Evolutionary conservation across 2,113 vertebrate species (phyloP).

Genomic region (Gobiocypris rarus): DNA sequence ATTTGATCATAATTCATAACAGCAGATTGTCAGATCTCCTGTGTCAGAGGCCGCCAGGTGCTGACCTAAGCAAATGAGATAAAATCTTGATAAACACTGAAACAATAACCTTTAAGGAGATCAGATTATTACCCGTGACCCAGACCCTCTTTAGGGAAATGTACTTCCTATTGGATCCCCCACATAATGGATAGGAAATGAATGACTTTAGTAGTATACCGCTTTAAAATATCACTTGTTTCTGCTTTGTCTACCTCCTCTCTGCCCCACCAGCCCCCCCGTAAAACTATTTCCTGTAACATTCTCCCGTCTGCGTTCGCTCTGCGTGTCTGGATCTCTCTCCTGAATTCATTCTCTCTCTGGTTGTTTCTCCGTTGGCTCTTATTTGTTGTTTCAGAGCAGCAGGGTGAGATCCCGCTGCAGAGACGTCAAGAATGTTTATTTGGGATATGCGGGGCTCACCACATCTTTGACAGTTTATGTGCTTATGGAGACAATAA

Average conservation of each 20-base stretch:
- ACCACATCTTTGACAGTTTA: conserved; percentile 61
- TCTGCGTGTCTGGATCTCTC: conserved; percentile 1
- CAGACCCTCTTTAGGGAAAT: conserved; percentile 56
- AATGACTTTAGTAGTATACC: conserved; percentile 18
- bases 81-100: conserved; percentile 68
- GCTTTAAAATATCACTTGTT: conserved; percentile 27
- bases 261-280: conserved; percentile 18
- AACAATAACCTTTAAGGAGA: conserved; percentile 60
- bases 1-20: conserved; percentile 44
- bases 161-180: conserved; percentile 54
- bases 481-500: conserved; percentile 56
- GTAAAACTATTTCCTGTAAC: conserved; percentile 12
- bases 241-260: conserved; percentile 42
- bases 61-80: conserved; percentile 52
- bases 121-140: conserved; percentile 67
- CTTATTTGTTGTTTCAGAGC: conserved; percentile 54
- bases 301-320: not conserved
- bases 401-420: conserved; percentile 40
- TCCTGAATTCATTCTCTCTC: not conserved
- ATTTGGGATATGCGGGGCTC: conserved; percentile 54
- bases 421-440: conserved; percentile 54
- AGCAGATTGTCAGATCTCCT: conserved; percentile 61
- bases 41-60: conserved; percentile 61
- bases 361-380: conserved; percentile 19
- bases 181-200: conserved; percentile 41